Conservation (phyloP, 2,113 vertebrate species). For the Rhizomys pruinosus region DNA sequence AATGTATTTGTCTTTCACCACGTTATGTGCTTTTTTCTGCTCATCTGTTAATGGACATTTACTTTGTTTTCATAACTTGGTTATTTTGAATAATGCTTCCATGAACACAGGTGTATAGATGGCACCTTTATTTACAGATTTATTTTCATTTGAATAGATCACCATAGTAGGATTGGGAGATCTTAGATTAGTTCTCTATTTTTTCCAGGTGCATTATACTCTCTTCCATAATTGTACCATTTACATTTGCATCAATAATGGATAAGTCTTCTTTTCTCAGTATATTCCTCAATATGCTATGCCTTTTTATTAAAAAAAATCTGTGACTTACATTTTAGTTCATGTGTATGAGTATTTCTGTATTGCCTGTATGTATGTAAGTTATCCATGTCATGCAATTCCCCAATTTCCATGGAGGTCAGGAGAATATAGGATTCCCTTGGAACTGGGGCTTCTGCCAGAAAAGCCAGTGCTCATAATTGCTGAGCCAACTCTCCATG, state of each 20-base stretch:
- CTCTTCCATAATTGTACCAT: background rate
- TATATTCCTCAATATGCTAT: background rate
- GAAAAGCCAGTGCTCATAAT: too few species aligned
- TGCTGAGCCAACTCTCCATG: too few species aligned
- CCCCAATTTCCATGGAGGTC: too few species aligned
- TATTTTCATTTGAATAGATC: background rate
- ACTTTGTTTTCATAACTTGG: background rate
- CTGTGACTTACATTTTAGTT: too few species aligned
- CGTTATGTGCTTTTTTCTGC: background rate
- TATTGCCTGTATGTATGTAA: too few species aligned
- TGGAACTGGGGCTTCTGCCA: too few species aligned
- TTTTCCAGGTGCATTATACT: background rate
- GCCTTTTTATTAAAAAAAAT: too few species aligned
- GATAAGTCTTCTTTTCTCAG: background rate
- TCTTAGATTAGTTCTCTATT: background rate
- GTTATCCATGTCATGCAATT: too few species aligned
- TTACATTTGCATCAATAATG: background rate
- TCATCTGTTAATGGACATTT: background rate
- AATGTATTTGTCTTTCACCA: background rate
- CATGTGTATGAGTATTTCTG: too few species aligned
- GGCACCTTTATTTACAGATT: background rate
- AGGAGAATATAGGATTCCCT: too few species aligned
- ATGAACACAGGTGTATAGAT: background rate
- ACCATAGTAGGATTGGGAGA: background rate
- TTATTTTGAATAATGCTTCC: background rate